Evolutionary conservation across 2,797 vertebrate genomes (phyloP), one percentile per base, ranked within the genome.

Genomic region (Agapornis canus): DNA sequence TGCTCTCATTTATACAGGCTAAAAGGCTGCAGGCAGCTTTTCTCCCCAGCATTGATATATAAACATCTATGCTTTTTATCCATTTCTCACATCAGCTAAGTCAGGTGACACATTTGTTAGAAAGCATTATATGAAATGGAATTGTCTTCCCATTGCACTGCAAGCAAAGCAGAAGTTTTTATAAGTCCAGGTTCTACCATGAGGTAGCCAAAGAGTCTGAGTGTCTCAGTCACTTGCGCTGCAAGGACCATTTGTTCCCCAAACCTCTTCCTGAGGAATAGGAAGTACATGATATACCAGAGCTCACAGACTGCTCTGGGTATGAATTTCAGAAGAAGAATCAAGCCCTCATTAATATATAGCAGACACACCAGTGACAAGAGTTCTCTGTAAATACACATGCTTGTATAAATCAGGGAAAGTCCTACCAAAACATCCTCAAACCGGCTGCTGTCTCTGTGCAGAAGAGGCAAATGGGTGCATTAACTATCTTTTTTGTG

Each of bases 91-190:
- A 18, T 27, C 71, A 49, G 37, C 23, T 35, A 26, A 18, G 10
- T 12, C 32, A 45, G 63, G 32, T 2, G 1, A 54, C 3, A 2
- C 2, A 0, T 27, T 37, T 52, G 23, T 37, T 5, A 37, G 29
- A 63, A 42, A 6, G 26, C 13, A 17, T 3, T 18, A 29, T 29
- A 22, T 48, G 37, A 81, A 42, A 49, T 3, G 6, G 17, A 70
- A 48, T 26, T 2, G 1, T 21, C 22, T 52, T 51, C 20, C 49
- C 49, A 42, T 19, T 19, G 42, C 42, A 43, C 42, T 43, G 40
- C 42, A 39, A 60, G 40, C 37, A 31, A 56, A 60, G 42, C 37
- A 23, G 35, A 7, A 43, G 51, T 45, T 76, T 64, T 66, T 13
- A 23, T 19, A 31, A 66, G 31, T 6, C 31, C 52, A 26, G 21